Conservation (phyloP, 2,113 vertebrate species). For the Eptatretus burgeri region DNA sequence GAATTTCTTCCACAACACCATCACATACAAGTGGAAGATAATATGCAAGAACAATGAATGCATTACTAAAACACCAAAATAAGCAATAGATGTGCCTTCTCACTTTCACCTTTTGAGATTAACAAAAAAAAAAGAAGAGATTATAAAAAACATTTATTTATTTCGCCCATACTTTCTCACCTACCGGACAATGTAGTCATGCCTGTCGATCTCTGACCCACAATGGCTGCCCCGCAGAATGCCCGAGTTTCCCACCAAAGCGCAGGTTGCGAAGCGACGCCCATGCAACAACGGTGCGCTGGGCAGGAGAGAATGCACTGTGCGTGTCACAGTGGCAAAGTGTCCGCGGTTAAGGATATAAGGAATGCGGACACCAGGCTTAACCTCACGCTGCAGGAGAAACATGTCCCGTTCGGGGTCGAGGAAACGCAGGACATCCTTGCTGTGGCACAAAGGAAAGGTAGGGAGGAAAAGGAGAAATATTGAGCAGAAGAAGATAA, state of each 20-base stretch:
- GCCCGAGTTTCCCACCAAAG: constrained; percentile 77
- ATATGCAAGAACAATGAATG: too few relatives aligned
- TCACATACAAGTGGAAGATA: too few relatives aligned
- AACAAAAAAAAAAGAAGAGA: too few relatives aligned
- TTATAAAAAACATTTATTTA: too few relatives aligned
- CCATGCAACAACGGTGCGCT: constrained; percentile 49
- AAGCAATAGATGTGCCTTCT: too few relatives aligned
- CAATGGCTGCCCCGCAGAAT: constrained; percentile 72
- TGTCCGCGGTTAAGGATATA: constrained; percentile 77
- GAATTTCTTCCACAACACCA: too few relatives aligned
- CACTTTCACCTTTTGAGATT: too few relatives aligned
- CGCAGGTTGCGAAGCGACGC: constrained; percentile 45
- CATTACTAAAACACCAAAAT: too few relatives aligned
- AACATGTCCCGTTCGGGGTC: constrained; percentile 82
- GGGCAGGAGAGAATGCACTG: constrained; percentile 61
- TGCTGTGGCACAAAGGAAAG: constrained; percentile 19
- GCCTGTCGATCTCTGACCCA: constrained; percentile 46
- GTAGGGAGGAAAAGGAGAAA: not conserved
- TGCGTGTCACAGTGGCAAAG: constrained; percentile 69
- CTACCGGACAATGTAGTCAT: constrained; percentile 76
- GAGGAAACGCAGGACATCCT: constrained; percentile 59
- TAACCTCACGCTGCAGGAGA: constrained; percentile 59
- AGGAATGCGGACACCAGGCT: constrained; percentile 61
- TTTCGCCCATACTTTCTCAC: not conserved
- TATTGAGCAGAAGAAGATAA: not conserved